Evolutionary conservation across 2,888 invertebrate species (phyloP).

Genomic region (Phymatocera aterrima): DNA sequence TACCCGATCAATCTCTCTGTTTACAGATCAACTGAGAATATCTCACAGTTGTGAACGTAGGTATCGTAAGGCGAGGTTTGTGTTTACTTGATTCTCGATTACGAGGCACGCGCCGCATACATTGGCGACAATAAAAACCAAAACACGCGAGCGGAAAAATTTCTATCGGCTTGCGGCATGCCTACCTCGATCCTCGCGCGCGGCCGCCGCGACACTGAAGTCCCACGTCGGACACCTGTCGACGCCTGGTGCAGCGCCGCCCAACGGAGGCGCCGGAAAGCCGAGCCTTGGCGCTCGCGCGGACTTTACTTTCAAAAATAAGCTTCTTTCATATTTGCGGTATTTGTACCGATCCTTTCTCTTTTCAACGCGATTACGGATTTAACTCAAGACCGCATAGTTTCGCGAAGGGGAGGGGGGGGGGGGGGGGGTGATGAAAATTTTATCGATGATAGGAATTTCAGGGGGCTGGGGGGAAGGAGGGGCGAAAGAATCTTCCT

Average conservation of each 20-base stretch:
- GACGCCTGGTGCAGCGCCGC: constrained; percentile 68
- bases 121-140: neutral
- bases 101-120: neutral
- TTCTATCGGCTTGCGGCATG: constrained; percentile 47
- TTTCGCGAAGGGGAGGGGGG: too few relatives aligned
- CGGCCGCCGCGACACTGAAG: constrained; percentile 73
- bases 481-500: neutral
- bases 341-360: neutral
- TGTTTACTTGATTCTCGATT: neutral
- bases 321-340: neutral
- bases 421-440: neutral
- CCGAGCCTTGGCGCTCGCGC: constrained; percentile 11
- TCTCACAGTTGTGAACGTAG: neutral
- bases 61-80: neutral
- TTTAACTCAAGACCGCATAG: too few relatives aligned
- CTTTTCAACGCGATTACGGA: neutral
- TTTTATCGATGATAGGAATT: too few relatives aligned
- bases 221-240: constrained; percentile 71
- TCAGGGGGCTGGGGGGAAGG: too few relatives aligned
- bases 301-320: constrained; percentile 5
- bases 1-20: neutral
- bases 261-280: constrained; percentile 55
- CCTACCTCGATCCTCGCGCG: constrained; percentile 69
- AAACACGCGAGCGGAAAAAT: constrained; percentile 19
- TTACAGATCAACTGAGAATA: constrained; percentile 12